Evolutionary conservation across 2,888 invertebrate genomes (phyloP).

Genomic region (Laothoe populi): DNA sequence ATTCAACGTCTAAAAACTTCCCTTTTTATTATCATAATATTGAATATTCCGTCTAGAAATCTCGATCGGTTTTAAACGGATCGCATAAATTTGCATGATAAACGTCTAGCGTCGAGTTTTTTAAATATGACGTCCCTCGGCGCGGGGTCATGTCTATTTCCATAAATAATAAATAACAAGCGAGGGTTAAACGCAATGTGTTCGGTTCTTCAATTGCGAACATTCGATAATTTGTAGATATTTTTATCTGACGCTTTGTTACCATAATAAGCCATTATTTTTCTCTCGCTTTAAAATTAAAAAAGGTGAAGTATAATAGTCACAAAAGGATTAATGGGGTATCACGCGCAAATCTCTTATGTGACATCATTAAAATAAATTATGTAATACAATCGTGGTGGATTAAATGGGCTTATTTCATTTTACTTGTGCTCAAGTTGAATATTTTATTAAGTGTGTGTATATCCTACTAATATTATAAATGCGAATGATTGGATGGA

Average conservation of each 20-base stretch:
- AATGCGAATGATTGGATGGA: no score
- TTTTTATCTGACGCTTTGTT: slow-evolving; percentile 22
- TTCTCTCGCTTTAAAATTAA: background rate
- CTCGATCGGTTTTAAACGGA: slow-evolving; percentile 78
- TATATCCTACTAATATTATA: no score
- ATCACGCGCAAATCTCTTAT: background rate
- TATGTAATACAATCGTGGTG: background rate
- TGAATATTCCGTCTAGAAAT: slow-evolving; percentile 52
- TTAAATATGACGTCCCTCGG: slow-evolving; percentile 82
- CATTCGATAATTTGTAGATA: slow-evolving; percentile 32
- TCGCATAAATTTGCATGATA: slow-evolving; percentile 83
- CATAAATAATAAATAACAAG: slow-evolving; percentile 84
- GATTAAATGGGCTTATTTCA: background rate
- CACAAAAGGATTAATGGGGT: background rate
- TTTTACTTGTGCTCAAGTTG: background rate
- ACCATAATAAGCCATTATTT: slow-evolving; percentile 14
- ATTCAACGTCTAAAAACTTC: slow-evolving; percentile 19
- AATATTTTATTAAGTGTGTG: background rate
- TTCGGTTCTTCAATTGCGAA: slow-evolving; percentile 71
- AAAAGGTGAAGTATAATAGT: background rate
- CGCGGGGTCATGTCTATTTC: slow-evolving; percentile 80
- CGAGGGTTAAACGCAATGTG: slow-evolving; percentile 76
- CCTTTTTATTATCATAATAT: slow-evolving; percentile 20
- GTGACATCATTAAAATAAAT: slow-evolving; percentile 4
- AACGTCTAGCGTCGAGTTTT: slow-evolving; percentile 72